A percentile compares a stretch with the other conserved stretches of the same genome.
Conservation (phyloP, 2,797 vertebrate genomes). For the Sylvia borin region DNA sequence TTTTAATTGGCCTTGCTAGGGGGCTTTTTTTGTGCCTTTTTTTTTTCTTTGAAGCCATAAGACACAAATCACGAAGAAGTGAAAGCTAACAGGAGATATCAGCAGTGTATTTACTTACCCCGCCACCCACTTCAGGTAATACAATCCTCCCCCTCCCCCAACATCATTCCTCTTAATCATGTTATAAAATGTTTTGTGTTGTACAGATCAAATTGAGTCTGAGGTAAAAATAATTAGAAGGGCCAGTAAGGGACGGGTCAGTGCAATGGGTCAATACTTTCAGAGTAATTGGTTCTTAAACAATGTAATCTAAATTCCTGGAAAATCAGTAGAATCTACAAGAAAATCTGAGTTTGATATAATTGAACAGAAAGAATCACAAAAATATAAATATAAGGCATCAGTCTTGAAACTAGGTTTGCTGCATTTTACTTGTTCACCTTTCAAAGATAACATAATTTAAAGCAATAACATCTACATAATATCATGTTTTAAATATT, state of each 20-base stretch:
- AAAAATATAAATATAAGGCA: neutral
- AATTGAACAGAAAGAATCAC: neutral
- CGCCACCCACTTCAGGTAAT: neutral
- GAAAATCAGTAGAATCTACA: neutral
- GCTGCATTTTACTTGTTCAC: neutral
- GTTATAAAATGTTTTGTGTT: neutral
- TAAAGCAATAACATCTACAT: neutral
- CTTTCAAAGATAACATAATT: neutral
- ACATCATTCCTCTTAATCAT: neutral
- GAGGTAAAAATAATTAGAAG: conserved; percentile 5
- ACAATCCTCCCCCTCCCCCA: neutral
- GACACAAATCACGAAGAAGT: neutral
- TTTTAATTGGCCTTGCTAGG: neutral
- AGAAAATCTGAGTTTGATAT: neutral
- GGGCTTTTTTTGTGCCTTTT: accelerated
- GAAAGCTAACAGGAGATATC: neutral
- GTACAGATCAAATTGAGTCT: neutral
- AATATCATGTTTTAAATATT: neutral
- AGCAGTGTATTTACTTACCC: neutral
- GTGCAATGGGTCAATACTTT: neutral
- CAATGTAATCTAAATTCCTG: neutral
- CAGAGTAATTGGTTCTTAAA: neutral
- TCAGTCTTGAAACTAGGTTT: neutral
- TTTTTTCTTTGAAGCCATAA: neutral
- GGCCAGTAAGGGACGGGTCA: neutral